Evolutionary conservation across 2,797 vertebrate genomes (phyloP).

Genomic region (Muscicapa striata): DNA sequence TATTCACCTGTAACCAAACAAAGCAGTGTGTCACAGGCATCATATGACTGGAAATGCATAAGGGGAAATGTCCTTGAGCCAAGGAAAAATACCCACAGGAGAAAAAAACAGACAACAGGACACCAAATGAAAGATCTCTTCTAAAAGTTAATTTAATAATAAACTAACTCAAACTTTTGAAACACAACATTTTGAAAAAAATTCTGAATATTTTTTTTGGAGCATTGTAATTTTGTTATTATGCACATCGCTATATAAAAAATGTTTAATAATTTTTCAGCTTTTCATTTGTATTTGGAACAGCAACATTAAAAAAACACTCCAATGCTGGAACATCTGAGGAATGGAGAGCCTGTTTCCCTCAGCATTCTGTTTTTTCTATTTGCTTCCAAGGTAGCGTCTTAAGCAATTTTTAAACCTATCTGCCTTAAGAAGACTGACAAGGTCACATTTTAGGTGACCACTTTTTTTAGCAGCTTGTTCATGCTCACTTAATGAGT

Average conservation of each 20-base stretch:
- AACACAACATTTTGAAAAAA: not conserved
- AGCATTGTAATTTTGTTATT: not conserved
- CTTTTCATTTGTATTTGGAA: not conserved
- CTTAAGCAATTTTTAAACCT: not conserved
- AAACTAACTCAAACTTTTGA: not conserved
- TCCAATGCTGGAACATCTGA: not conserved
- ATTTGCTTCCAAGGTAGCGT: not conserved
- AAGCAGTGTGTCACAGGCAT: not conserved
- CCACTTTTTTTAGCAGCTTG: not conserved
- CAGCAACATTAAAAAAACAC: not conserved
- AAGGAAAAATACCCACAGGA: not conserved
- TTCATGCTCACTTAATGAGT: not conserved
- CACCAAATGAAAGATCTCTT: not conserved
- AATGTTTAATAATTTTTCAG: not conserved
- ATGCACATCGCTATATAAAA: fast-evolving
- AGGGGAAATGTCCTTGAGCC: not conserved
- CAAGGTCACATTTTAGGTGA: not conserved
- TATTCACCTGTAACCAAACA: not conserved
- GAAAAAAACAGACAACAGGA: not conserved
- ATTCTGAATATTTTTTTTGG: not conserved
- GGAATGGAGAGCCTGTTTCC: not conserved
- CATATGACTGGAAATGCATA: not conserved
- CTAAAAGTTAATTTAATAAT: not conserved
- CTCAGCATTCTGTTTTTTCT: not conserved
- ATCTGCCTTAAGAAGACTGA: not conserved